Base-by-base conservation (phyloP, 2,888 invertebrate genomes). In the Nephrocerus scutellatus region DNA sequence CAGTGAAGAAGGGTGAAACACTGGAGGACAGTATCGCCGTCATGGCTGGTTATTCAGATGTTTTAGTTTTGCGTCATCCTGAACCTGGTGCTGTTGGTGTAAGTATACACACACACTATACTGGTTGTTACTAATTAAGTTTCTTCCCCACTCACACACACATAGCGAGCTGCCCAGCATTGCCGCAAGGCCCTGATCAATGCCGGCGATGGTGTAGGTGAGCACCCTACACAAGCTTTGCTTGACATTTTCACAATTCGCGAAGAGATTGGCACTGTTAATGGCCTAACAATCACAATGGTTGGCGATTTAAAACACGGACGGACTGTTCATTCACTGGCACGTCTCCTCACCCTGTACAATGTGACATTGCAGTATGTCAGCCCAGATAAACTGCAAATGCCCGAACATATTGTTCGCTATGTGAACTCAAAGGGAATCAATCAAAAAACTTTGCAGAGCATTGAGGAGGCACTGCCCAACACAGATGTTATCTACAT, bases 231-330 rank as follows among this genome's bases (percentile, higher is more conserved):
- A 0, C 98, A 98, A 72, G 98, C 98, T 0, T 72, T 99, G 10
- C 72, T 99, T 8, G 98, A 99, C 61, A 81, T 97, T 4, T 99
- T 96, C 62, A 97, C 98, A 5, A 98, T 99, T 54, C 77, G 97
- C 47, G 95, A 98, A 71, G 97, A 98, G 73, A 91, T 98, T 45
- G 97, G 97, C 52, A 98, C 97, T 0, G 96, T 98, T 0, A 97
- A 98, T 62, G 92, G 92, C 0, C 74, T 98, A 8, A 95, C 90
- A 0, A 92, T 98, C 36, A 97, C 97, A 1, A 84, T 98, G 82
- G 96, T 97, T 14, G 98, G 98, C 5, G 98, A 99, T 68, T 72
- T 99, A 52, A 95, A 92, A 66, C 88, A 99, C 68, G 97, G 98
- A 1, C 78, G 98, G 23, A 98, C 98, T 3, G 98, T 98, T 0